Conservation (phyloP, 2,797 vertebrate genomes). For the Hafferia zeledoni region DNA sequence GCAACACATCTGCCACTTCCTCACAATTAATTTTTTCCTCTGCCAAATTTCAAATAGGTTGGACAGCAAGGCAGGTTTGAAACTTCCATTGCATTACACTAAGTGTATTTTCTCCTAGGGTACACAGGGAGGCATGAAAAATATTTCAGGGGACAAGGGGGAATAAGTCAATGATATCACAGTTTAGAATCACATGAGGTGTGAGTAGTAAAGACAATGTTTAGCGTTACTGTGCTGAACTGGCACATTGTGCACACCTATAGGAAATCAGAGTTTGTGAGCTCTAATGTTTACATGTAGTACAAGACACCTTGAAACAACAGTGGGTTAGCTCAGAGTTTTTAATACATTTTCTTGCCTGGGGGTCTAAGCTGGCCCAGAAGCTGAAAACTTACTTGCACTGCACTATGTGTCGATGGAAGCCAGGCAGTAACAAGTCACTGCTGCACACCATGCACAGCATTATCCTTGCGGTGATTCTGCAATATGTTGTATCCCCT, state of each 20-base stretch:
- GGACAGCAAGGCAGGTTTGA: background rate
- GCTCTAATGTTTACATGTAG: background rate
- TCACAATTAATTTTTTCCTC: background rate
- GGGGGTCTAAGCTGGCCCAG: background rate
- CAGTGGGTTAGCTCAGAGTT: background rate
- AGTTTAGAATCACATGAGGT: background rate
- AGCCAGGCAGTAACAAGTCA: background rate
- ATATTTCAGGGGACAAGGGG: background rate
- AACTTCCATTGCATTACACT: background rate
- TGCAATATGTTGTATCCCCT: background rate
- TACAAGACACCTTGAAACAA: background rate
- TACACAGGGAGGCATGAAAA: background rate
- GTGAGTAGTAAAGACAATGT: fast-evolving
- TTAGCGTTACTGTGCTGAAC: background rate
- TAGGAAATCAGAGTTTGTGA: background rate
- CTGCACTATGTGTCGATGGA: background rate
- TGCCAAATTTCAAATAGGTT: background rate
- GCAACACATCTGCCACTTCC: background rate
- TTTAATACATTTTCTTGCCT: background rate
- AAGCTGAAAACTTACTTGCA: background rate
- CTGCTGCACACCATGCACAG: background rate
- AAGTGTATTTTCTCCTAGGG: background rate
- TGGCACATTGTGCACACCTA: background rate
- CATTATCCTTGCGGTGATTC: background rate
- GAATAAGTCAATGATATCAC: background rate